Conservation (phyloP, 2,113 vertebrate genomes). For the Cyprinus carpio region DNA sequence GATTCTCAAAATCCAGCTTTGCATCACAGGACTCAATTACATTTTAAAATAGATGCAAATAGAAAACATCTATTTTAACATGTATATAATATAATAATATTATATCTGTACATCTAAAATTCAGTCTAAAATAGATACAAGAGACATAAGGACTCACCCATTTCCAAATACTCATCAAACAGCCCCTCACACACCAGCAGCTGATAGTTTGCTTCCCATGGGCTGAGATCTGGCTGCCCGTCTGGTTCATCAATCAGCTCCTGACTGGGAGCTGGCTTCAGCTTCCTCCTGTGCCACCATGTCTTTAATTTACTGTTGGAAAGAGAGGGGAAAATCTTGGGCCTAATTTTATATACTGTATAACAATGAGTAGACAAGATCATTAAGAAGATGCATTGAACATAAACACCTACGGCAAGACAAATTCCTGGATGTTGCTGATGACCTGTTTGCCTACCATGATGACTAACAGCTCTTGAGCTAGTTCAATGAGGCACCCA, state of each 20-base stretch:
- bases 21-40: no score
- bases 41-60: no score
- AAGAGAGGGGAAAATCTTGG: neutral
- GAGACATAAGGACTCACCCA: conserved; percentile 65
- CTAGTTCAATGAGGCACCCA: conserved; percentile 78
- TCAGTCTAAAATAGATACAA: no score
- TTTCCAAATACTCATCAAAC: conserved; percentile 81
- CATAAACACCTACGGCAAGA: conserved; percentile 71
- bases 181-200: conserved; percentile 75
- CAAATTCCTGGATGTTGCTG: conserved; percentile 79
- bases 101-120: no score
- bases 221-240: conserved; percentile 48
- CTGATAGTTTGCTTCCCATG: conserved; percentile 77
- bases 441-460: conserved; percentile 82
- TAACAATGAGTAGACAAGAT: neutral
- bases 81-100: no score
- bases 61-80: no score
- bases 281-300: conserved; percentile 72
- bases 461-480: conserved; percentile 80
- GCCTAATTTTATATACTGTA: neutral
- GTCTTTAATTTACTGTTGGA: conserved; percentile 76
- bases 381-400: neutral
- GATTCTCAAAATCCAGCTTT: no score
- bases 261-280: conserved; percentile 53
- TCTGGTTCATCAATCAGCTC: conserved; percentile 49